Evolutionary conservation across 2,888 invertebrate species (phyloP), one percentile per base, ranked within the genome.

Genomic region (Mythimna lalbum): DNA sequence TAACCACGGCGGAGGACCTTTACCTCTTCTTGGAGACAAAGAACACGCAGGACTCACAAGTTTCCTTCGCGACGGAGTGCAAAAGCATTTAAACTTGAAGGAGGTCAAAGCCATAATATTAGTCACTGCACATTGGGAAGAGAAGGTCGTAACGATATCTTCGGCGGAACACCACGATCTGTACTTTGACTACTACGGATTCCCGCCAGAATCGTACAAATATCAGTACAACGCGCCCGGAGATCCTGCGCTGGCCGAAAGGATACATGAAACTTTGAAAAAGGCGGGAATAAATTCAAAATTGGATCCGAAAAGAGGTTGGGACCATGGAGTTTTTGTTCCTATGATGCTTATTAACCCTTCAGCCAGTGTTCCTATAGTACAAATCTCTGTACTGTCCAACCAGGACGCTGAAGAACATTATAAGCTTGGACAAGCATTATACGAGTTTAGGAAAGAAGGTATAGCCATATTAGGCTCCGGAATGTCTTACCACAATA

Each of bases 321-420:
- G 96, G 96, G 95, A 96, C 82, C 95, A 96, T 84, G 96, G 96
- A 83, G 96, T 96, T 19, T 96, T 96, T 74, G 95, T 96, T 31
- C 96, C 96, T 0, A 96, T 96, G 96, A 93, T 95, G 90, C 83
- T 96, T 0, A 95, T 96, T 2, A 94, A 94, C 57, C 95, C 95
- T 9, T 77, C 89, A 9, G 96, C 96, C 0, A 89, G 94, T 79
- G 90, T 96, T 60, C 95, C 96, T 2, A 96, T 96, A 67, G 84
- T 95, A 17, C 96, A 96, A 76, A 69, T 96, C 0, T 96, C 96
- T 7, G 95, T 95, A 0, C 70, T 96, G 0, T 84, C 83, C 1
- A 94, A 87, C 67, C 95, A 96, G 78, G 91, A 94, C 68, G 85
- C 95, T 0, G 92, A 90, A 39, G 77, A 92, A 27, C 96, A 96